Conservation (phyloP, 2,888 invertebrate genomes). For the Glyphotaelius pellucidus region DNA sequence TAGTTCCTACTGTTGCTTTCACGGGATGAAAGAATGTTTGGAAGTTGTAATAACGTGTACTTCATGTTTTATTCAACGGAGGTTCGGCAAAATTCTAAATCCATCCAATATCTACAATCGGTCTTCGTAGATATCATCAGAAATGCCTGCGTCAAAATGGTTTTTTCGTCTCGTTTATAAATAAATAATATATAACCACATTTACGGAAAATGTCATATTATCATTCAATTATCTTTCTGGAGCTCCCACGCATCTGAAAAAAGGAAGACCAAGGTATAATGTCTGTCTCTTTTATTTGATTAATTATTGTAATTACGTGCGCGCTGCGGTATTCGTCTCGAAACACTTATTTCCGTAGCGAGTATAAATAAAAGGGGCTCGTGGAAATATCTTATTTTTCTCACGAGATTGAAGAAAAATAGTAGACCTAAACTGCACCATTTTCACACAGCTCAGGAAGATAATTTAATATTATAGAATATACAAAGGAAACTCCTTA, state of each 20-base stretch:
- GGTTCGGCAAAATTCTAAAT: background rate
- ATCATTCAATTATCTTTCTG: background rate
- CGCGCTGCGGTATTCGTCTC: background rate
- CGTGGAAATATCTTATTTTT: background rate
- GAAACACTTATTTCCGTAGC: background rate
- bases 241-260: background rate
- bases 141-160: background rate
- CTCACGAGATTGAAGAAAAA: background rate
- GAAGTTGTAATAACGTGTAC: background rate
- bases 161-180: background rate
- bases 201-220: background rate
- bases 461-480: too few species aligned
- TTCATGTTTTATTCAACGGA: background rate
- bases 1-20: background rate
- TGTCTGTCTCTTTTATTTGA: background rate
- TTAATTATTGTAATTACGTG: background rate
- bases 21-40: background rate
- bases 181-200: background rate
- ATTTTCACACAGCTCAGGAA: background rate
- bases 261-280: background rate
- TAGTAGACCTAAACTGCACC: background rate
- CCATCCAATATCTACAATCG: background rate
- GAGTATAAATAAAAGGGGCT: background rate
- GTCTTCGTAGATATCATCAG: background rate
- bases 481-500: too few species aligned